Percentiles rank a stretch among this genome's conserved stretches.
These are phyloP conservation scores for Eupelmus urozonus DNA, from an alignment of 2,888 invertebrate genomes.

Conservation along the genomic window DNA sequence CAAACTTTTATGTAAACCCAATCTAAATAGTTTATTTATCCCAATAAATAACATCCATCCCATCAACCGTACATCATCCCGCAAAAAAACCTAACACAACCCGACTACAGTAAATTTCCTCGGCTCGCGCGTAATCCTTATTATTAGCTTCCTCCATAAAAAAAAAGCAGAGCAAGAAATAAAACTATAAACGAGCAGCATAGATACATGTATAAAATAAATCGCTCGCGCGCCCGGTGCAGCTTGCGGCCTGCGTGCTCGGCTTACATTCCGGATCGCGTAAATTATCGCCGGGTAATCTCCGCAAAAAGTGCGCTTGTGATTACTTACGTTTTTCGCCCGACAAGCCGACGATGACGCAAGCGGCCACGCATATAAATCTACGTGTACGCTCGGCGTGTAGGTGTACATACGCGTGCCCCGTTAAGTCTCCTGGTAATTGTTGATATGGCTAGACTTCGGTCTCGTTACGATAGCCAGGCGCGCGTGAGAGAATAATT, in stretches of 20 bases:
- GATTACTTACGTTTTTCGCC: constrained; percentile 34
- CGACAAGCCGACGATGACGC: constrained; percentile 37
- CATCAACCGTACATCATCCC: too few species aligned
- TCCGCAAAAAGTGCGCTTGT: constrained; percentile 13
- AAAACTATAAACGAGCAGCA: neutral
- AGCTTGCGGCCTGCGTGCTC: too few species aligned
- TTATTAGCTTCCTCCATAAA: constrained; percentile 1
- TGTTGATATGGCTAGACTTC: constrained; percentile 22
- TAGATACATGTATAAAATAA: neutral
- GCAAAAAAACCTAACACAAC: too few species aligned
- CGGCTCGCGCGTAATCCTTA: constrained; percentile 14
- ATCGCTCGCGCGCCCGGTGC: too few species aligned
- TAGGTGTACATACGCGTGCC: neutral
- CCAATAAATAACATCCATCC: too few species aligned
- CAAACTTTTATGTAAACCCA: too few species aligned
- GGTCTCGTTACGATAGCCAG: neutral
- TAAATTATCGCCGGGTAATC: constrained; percentile 6
- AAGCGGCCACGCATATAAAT: constrained; percentile 15
- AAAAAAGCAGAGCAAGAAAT: neutral
- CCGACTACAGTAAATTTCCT: too few species aligned
- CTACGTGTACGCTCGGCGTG: neutral
- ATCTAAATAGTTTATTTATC: too few species aligned
- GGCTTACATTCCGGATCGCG: constrained; percentile 12
- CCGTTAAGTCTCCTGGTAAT: constrained; percentile 30
- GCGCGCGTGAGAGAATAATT: constrained; percentile 47